Conservation (phyloP, 2,113 vertebrate species). For the Festucalex cinctus region DNA sequence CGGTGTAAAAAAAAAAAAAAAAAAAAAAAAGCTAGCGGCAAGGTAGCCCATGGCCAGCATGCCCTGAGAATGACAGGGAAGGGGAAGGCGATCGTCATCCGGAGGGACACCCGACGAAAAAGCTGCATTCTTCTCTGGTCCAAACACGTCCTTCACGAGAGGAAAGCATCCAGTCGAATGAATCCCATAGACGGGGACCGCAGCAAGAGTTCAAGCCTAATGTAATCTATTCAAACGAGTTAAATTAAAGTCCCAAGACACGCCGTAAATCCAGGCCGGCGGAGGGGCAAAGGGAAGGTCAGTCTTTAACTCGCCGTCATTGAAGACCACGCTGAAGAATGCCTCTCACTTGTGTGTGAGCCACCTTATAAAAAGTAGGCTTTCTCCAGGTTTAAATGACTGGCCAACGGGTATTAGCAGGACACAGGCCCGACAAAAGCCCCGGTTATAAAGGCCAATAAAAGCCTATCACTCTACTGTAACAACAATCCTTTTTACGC, state of each 20-base stretch:
- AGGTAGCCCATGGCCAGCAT: conserved; percentile 46
- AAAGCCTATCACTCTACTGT: conserved; percentile 74
- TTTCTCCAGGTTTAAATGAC: conserved; percentile 73
- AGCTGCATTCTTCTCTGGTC: conserved; percentile 63
- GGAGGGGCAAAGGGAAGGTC: conserved; percentile 55
- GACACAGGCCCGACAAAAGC: conserved; percentile 71
- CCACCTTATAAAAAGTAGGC: conserved; percentile 69
- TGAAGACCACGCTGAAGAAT: conserved; percentile 57
- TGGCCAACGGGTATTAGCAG: conserved; percentile 71
- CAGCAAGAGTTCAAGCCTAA: background rate
- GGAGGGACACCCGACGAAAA: conserved; percentile 51
- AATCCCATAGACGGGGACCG: conserved; percentile 5
- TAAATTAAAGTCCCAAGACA: conserved; percentile 21
- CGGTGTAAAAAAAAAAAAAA: conserved; percentile 65
- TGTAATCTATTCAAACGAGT: conserved; percentile 13
- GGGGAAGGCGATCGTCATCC: conserved; percentile 26
- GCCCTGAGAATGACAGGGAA: conserved; percentile 56
- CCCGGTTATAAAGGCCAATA: conserved; percentile 72
- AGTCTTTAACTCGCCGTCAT: conserved; percentile 55
- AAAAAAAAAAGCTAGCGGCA: conserved; percentile 31
- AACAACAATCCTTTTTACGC: conserved; percentile 70
- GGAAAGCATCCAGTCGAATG: conserved; percentile 6
- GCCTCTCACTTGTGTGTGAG: conserved; percentile 63
- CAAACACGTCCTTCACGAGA: conserved; percentile 47
- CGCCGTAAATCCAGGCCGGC: conserved; percentile 23